Evolutionary conservation across 2,888 invertebrate species (phyloP), one percentile per base, ranked within the genome.

Genomic region (Gymnoscelis rufifasciata): DNA sequence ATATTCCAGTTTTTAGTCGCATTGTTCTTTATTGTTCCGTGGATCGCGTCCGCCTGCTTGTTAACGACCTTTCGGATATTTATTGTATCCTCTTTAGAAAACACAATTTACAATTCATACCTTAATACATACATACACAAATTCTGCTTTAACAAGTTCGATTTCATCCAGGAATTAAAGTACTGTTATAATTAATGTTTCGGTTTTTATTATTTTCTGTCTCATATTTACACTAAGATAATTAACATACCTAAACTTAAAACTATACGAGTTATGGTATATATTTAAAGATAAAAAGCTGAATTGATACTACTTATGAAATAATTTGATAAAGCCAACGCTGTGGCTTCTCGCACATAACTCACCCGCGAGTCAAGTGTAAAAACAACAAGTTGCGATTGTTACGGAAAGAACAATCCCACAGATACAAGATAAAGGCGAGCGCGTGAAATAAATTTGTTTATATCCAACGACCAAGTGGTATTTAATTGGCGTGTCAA

Each of bases 21-120:
- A 73, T 74, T 66, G 78, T 76, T 74, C 76, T 83, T 83, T 83
- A 83, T 84, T 83, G 83, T 83, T 80, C 80, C 77, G 77, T 73
- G 78, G 77, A 68, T 65, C 65, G 48, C 71, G 57, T 68, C 70
- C 71, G 73, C 66, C 72, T 73, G 74, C 83, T 84, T 82, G 84
- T 86, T 86, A 86, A 84, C 83, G 81, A 83, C 83, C 83, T 84
- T 82, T 82, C 64, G 73, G 67, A 82, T 82, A 83, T 86, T 84
- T 86, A 86, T 86, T 78, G 80, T 84, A 83, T 84, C 84, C 84
- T 83, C 80, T 76, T 74, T 77, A 81, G 75, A 82, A 83, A 79
- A 83, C 78, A 83, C 82, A 83, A 83, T 84, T 82, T 83, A 82
- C 83, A 83, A 79, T 71, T 78, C 70, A 69, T 45, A 57, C 47